phyloP scores from a whole-genome alignment of 2,888 invertebrate genomes.

The Epiperipatus broadwayi region DNA sequence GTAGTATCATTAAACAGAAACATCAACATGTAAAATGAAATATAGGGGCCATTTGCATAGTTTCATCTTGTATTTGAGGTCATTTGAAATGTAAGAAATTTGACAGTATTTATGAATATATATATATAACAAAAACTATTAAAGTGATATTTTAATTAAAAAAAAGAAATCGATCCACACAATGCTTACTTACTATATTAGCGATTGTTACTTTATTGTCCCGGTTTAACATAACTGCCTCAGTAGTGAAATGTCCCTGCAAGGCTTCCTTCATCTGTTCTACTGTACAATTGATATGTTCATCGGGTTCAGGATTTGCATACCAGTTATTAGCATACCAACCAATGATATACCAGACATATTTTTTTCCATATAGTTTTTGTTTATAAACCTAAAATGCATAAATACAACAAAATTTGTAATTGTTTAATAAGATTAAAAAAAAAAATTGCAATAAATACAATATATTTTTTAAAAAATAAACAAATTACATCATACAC shows the following conservation, averaged over 20 bases:
- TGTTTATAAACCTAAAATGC: constrained; percentile 56
- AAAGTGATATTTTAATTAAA: neutral
- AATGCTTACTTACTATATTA: constrained; percentile 45
- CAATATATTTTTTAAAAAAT: too few species aligned
- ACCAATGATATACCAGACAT: constrained; percentile 99
- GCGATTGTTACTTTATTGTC: constrained; percentile 74
- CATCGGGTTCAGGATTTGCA: constrained; percentile 50
- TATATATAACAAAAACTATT: constrained; percentile 4
- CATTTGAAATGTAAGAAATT: too few species aligned
- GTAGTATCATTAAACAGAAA: too few species aligned
- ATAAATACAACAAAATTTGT: too few species aligned
- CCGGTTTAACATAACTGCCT: constrained; percentile 95
- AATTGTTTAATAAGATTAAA: too few species aligned
- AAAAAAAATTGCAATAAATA: constrained; percentile 8
- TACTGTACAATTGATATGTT: constrained; percentile 72
- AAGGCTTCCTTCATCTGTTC: constrained; percentile 85
- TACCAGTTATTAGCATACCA: constrained; percentile 99
- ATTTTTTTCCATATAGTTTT: constrained; percentile 74
- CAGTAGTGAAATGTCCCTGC: constrained; percentile 93
- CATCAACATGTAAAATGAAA: too few species aligned
- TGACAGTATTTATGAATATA: too few species aligned
- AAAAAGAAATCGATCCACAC: constrained; percentile 3
- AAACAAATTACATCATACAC: neutral
- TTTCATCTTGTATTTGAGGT: too few species aligned
- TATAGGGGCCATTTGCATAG: too few species aligned